These are phyloP conservation scores for Amblyraja radiata DNA, from an alignment of 2,797 vertebrate species.

Conservation along the genomic window DNA sequence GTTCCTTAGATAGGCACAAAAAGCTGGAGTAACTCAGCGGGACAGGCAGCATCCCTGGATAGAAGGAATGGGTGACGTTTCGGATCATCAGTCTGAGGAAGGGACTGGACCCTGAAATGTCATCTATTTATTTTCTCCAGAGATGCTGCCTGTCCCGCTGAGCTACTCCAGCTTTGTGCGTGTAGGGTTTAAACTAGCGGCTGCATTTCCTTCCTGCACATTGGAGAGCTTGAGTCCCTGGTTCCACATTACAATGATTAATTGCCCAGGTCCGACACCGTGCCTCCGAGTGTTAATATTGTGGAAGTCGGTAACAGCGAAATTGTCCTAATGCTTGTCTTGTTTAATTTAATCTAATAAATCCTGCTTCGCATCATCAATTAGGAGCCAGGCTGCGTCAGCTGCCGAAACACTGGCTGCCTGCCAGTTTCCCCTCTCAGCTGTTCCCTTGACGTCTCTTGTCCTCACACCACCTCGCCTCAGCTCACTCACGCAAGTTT, in stretches of 20 bases:
- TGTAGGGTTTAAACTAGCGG: no score
- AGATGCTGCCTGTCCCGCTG: no score
- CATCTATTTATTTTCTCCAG: no score
- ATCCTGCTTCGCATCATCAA: background rate
- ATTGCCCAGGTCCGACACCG: background rate
- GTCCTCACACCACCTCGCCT: background rate
- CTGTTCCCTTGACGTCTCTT: background rate
- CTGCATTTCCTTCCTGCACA: background rate
- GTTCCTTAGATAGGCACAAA: no score
- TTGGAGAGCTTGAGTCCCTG: background rate
- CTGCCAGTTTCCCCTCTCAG: background rate
- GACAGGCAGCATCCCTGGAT: no score
- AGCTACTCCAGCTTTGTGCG: no score
- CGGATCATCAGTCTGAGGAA: no score
- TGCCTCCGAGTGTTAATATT: background rate
- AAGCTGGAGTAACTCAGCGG: no score
- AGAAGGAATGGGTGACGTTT: no score
- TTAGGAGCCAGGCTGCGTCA: background rate
- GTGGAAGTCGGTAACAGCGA: background rate
- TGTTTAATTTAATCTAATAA: conserved; percentile 30
- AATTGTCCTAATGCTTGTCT: background rate
- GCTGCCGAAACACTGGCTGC: background rate
- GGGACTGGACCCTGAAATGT: no score
- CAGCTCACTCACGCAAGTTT: background rate
- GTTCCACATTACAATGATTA: background rate